These are phyloP conservation scores for Oxyteleia sp. DNA, from an alignment of 2,888 invertebrate genomes.

Conservation along the genomic window DNA sequence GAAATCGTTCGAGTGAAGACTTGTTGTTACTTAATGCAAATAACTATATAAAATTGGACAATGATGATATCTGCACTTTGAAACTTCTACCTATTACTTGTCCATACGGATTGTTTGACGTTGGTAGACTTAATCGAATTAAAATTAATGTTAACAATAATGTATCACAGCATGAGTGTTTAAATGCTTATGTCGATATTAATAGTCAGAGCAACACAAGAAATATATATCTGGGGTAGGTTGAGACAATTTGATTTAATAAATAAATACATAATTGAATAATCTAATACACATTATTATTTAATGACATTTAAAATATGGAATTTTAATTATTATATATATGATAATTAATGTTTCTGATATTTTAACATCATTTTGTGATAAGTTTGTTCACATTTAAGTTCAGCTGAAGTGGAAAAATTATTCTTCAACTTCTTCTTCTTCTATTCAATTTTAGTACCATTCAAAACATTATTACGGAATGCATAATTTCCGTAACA, in stretches of 20 bases:
- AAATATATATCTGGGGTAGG: constrained; percentile 24
- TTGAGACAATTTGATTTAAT: no score
- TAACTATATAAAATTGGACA: constrained; percentile 80
- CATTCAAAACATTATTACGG: constrained; percentile 76
- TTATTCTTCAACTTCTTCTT: no score
- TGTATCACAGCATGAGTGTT: constrained; percentile 8
- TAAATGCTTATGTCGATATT: constrained; percentile 9
- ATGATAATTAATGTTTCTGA: no score
- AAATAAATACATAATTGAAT: no score
- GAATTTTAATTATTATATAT: no score
- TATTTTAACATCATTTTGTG: no score
- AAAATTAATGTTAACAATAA: constrained; percentile 69
- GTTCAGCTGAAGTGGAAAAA: no score
- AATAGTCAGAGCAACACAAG: not conserved
- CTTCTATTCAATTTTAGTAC: constrained; percentile 67
- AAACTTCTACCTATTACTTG: constrained; percentile 78
- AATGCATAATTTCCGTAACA: constrained; percentile 81
- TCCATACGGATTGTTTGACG: constrained; percentile 76
- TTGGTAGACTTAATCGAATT: constrained; percentile 57
- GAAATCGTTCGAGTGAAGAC: constrained; percentile 87
- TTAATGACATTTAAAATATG: no score
- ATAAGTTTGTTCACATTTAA: no score
- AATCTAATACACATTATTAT: no score
- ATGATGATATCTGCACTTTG: constrained; percentile 74
- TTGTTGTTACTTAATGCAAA: constrained; percentile 89